Evolutionary conservation across 53 echinoderm and acorn worm genomes (phyloP).

Genomic region (Paelopatides confundens): DNA sequence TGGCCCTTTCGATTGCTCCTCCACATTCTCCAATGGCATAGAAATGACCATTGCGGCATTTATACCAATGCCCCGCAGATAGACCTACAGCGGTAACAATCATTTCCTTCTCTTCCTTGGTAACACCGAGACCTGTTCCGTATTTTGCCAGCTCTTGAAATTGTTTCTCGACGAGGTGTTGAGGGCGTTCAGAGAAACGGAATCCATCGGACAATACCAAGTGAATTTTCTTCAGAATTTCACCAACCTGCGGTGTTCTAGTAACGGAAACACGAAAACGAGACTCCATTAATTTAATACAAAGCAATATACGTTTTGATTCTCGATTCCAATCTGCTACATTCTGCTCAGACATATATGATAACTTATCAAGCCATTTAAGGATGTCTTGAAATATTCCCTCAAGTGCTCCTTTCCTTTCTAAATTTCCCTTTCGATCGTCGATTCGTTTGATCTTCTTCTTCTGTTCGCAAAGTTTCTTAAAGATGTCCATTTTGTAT

Average conservation of each 20-base stretch:
- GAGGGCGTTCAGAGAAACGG: neutral
- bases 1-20: constrained; percentile 66
- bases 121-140: constrained; percentile 36
- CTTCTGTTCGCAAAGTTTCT: neutral
- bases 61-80: constrained; percentile 83
- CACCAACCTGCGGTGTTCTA: neutral
- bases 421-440: neutral
- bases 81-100: constrained; percentile 77
- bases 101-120: constrained; percentile 63
- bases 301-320: constrained; percentile 8
- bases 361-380: neutral
- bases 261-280: constrained; percentile 25
- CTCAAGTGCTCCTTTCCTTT: neutral
- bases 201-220: neutral
- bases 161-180: neutral
- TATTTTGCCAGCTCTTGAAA: constrained; percentile 22
- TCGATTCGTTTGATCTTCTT: neutral
- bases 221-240: neutral
- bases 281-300: constrained; percentile 15
- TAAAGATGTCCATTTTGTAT: constrained; percentile 30
- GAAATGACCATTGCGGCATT: constrained; percentile 84
- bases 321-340: constrained; percentile 26
- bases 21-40: constrained; percentile 91
- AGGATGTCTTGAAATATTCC: neutral
- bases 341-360: constrained; percentile 6